Base-by-base conservation (phyloP, 2,888 invertebrate genomes). In the Lissonota sp. region DNA sequence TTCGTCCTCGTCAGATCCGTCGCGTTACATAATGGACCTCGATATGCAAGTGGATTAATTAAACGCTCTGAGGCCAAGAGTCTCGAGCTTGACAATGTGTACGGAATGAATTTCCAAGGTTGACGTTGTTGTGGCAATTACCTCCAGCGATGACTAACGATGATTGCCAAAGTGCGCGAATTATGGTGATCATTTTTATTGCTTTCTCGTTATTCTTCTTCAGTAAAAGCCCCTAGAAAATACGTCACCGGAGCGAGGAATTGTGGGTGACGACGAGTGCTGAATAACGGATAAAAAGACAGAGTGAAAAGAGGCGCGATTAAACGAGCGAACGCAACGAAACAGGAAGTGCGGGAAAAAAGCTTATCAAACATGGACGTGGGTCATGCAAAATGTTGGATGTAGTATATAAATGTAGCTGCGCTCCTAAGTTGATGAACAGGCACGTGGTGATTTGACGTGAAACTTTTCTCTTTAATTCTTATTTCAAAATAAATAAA, bases 161-260 rank as follows among this genome's bases (percentile, higher is more conserved):
- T 73, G 67, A 79, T 63, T 67, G 67, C 53, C 16, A 40, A 72
- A 49, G 62, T 42, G 44, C 42, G 39, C 4, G 6, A 58, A 70
- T 26, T 26, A 26, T 3, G 26, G 39, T 70, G 74, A 84, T 83
- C 83, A 82, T 83, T 70, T 10, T 83, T 85, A 83, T 84, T 74
- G 79, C 72, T 42, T 69, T 84, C 84, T 76, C 73, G 84, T 83
- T 82, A 46, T 77, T 83, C 83, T 66, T 67, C 37, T 62, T 55
- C 63, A 53, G 7, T 71, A 44, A 66, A 62, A 14, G 53, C 14
- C 6, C 63, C 26, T 12, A n/a, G 10, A 51, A 63, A 77, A 26
- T 26, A 53, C n/a, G 42, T 60, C 42, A 40, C 3, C 40, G n/a
- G 40, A 6, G 42, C 12, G 12, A 10, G 7, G 14, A 14, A 7